Evolutionary conservation across 2,113 vertebrate species (phyloP).

Genomic region (Balaenoptera acutorostrata): DNA sequence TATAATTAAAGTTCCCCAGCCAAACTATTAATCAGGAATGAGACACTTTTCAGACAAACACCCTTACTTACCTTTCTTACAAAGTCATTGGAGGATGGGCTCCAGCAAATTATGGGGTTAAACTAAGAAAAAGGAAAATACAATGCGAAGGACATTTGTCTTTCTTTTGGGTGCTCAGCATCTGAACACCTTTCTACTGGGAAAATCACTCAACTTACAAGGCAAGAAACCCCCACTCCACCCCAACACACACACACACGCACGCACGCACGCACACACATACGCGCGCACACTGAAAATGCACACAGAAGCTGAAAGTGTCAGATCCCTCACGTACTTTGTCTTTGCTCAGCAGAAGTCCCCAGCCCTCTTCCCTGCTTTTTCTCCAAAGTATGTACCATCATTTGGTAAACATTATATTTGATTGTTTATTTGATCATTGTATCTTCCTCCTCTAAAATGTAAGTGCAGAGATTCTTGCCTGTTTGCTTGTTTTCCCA

Average conservation of each 20-base stretch:
- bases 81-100: not conserved
- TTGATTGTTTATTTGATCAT: not conserved
- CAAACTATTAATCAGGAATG: not conserved
- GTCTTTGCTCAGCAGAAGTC: not conserved
- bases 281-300: not conserved
- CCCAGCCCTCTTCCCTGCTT: not conserved
- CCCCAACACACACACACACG: not conserved
- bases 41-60: not conserved
- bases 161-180: not conserved
- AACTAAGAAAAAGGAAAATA: slow-evolving; percentile 3
- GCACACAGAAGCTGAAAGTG: not conserved
- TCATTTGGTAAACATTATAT: not conserved
- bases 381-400: not conserved
- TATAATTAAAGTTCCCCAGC: not conserved
- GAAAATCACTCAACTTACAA: not conserved
- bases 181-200: not conserved
- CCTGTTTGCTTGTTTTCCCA: not conserved
- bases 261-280: not conserved
- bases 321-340: not conserved
- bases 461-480: not conserved
- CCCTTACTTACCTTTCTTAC: not conserved
- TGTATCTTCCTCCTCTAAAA: not conserved
- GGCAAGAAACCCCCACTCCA: not conserved
- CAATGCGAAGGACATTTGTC: not conserved
- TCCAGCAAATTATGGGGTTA: not conserved